phyloP scores from a whole-genome alignment of 2,113 vertebrate species.

The Mus spicilegus region DNA sequence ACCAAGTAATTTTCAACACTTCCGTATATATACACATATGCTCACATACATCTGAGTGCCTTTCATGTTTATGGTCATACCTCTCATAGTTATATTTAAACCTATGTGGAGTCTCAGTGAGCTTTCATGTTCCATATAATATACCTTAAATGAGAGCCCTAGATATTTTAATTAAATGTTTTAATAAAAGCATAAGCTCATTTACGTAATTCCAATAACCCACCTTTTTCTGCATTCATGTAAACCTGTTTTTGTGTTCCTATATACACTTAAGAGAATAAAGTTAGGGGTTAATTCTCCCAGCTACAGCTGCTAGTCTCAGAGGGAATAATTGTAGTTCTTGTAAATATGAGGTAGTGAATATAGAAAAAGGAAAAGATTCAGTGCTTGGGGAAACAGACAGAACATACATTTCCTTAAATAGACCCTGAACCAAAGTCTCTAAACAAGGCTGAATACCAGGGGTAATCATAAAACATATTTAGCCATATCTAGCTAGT shows the following conservation, averaged over 20 bases:
- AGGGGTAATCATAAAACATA: neutral
- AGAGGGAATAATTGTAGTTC: conserved; percentile 11
- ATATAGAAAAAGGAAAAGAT: neutral
- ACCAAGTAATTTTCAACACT: neutral
- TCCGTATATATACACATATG: neutral
- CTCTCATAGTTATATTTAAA: neutral
- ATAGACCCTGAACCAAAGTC: neutral
- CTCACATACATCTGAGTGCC: no score
- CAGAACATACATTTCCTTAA: neutral
- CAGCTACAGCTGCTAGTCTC: neutral
- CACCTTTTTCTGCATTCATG: neutral
- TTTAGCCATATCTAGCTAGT: neutral
- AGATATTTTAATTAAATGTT: neutral
- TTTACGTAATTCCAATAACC: neutral
- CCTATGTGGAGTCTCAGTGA: neutral
- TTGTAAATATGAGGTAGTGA: neutral
- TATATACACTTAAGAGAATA: neutral
- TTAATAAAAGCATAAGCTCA: neutral
- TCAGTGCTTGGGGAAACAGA: neutral
- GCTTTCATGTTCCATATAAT: neutral
- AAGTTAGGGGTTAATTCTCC: conserved; percentile 40
- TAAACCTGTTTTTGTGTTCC: neutral
- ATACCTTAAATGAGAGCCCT: neutral
- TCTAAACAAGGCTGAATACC: neutral
- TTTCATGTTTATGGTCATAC: neutral